phyloP scores from a whole-genome alignment of 2,888 invertebrate genomes.

The Pyrrhia umbra region DNA sequence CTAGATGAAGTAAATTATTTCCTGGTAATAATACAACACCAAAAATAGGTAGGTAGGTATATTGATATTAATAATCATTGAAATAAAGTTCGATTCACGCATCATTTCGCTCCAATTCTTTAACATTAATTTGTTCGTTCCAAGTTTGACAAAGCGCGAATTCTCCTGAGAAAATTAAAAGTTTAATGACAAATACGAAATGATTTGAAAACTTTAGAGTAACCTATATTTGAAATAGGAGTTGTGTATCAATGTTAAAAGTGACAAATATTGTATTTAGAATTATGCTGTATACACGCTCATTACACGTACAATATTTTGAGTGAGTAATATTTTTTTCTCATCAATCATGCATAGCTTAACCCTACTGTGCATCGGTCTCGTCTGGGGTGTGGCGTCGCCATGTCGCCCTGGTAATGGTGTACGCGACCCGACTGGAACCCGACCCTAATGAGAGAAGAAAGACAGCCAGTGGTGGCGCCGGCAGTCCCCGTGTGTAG shows the following conservation, averaged over 20 bases:
- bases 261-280: constrained; percentile 13
- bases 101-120: constrained; percentile 30
- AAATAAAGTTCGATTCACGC: constrained; percentile 12
- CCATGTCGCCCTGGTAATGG: constrained; percentile 56
- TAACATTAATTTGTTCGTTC: constrained; percentile 31
- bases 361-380: constrained; percentile 32
- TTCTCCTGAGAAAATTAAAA: constrained; percentile 24
- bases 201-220: constrained; percentile 36
- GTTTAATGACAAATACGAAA: constrained; percentile 44
- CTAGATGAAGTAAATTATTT: not conserved
- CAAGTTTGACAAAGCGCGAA: constrained; percentile 32
- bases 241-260: constrained; percentile 1
- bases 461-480: constrained; percentile 53
- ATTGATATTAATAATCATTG: constrained; percentile 10
- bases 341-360: constrained; percentile 29
- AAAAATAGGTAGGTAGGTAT: not conserved
- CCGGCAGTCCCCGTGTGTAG: constrained; percentile 27
- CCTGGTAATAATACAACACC: not conserved
- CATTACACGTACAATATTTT: constrained; percentile 12
- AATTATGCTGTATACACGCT: not conserved
- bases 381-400: constrained; percentile 47
- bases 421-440: constrained; percentile 53
- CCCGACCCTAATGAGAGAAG: constrained; percentile 63
- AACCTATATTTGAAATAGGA: constrained; percentile 26
- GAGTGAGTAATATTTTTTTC: constrained; percentile 28